These are phyloP conservation scores for Microctonus aethiopoides DNA, from an alignment of 2,888 invertebrate species.

Conservation along the genomic window DNA sequence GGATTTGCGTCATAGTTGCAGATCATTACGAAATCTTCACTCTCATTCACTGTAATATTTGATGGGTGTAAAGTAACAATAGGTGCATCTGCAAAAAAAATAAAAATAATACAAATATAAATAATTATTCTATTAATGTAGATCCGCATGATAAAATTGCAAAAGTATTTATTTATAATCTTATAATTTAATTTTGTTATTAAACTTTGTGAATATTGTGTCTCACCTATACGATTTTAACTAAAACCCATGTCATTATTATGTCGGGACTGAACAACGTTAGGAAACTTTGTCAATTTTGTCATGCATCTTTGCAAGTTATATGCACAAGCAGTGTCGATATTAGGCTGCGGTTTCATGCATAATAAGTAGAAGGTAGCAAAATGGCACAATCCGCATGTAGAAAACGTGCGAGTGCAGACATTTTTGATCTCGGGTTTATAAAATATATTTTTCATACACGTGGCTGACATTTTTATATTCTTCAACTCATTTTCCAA, in stretches of 20 bases:
- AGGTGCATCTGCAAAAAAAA: conserved; percentile 79
- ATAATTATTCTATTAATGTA: no score
- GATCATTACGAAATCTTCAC: conserved; percentile 77
- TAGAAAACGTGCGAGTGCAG: conserved; percentile 6
- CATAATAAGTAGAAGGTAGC: conserved; percentile 33
- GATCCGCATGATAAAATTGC: no score
- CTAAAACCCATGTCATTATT: no score
- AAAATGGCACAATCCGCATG: conserved; percentile 25
- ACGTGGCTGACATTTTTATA: not conserved
- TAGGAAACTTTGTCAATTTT: conserved; percentile 44
- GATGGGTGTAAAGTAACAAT: conserved; percentile 81
- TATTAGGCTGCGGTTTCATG: conserved; percentile 37
- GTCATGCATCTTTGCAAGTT: conserved; percentile 39
- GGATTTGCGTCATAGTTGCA: conserved; percentile 91
- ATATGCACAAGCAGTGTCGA: conserved; percentile 29
- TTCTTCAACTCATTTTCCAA: not conserved
- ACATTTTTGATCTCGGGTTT: conserved; percentile 6
- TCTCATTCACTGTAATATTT: conserved; percentile 84
- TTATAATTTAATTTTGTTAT: no score
- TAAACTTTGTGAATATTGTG: no score
- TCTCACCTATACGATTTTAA: no score
- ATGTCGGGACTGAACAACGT: not conserved
- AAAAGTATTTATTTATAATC: no score
- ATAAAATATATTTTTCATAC: conserved; percentile 8
- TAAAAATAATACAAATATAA: conserved; percentile 28